Percentiles rank a stretch among this genome's conserved stretches.
Evolutionary conservation across 2,113 vertebrate species (phyloP).

Genomic region (Alosa alosa): DNA sequence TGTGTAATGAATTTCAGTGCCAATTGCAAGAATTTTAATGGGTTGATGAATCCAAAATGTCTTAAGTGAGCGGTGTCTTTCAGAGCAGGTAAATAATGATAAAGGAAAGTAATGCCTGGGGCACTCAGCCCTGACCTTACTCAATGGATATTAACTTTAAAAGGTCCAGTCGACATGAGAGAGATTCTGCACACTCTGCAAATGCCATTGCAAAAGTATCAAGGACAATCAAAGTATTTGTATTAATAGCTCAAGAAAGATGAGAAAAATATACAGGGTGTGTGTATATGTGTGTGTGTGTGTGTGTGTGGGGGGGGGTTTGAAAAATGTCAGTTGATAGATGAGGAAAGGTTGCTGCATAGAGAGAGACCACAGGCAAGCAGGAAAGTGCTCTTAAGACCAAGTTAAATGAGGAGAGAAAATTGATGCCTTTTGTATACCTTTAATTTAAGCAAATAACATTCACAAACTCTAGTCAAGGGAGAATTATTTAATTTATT

Average conservation of each 20-base stretch:
- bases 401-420: not conserved
- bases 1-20: conserved; percentile 12
- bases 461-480: not conserved
- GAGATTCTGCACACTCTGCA: not conserved
- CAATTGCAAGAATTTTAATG: not conserved
- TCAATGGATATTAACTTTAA: not conserved
- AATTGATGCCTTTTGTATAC: not conserved
- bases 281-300: too few species aligned
- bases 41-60: conserved; percentile 23
- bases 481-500: not conserved
- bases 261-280: not conserved
- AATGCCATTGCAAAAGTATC: not conserved
- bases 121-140: conserved; percentile 2
- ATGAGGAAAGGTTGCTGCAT: not conserved
- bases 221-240: not conserved
- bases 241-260: not conserved
- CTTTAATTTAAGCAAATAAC: not conserved
- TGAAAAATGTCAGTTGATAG: not conserved
- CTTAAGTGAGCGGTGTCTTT: conserved; percentile 4
- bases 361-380: not conserved
- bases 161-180: not conserved
- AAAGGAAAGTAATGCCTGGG: not conserved
- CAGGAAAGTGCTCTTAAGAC: not conserved
- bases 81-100: conserved; percentile 24
- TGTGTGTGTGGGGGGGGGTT: not conserved